These are phyloP conservation scores for Peromyscus attwateri DNA, from an alignment of 2,797 vertebrate species.

Conservation along the genomic window DNA sequence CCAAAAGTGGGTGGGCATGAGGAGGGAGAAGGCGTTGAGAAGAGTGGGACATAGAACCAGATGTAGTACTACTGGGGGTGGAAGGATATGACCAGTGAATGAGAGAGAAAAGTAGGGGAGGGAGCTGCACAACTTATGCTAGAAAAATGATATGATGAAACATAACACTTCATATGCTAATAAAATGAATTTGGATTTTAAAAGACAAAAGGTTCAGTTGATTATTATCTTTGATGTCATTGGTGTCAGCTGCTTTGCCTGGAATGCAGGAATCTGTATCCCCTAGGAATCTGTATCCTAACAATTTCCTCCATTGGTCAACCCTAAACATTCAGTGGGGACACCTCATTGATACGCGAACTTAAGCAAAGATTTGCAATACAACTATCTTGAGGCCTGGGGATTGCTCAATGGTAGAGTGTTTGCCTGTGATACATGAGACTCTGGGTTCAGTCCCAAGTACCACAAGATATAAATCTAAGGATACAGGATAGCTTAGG, in stretches of 20 bases:
- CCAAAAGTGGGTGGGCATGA: background rate
- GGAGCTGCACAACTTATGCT: background rate
- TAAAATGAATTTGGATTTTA: background rate
- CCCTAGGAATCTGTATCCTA: background rate
- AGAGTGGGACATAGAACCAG: background rate
- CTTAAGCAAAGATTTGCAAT: background rate
- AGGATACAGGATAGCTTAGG: background rate
- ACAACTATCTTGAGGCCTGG: background rate
- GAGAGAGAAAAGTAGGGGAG: too few species aligned
- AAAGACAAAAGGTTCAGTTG: background rate
- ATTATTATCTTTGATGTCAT: background rate
- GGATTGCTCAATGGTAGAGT: too few species aligned
- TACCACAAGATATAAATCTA: background rate
- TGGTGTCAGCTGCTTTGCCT: background rate
- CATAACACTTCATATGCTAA: background rate
- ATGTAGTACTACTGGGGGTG: accelerated
- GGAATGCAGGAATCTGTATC: background rate
- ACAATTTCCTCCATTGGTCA: background rate
- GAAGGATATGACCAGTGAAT: too few species aligned
- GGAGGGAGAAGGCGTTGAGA: background rate
- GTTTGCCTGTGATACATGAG: background rate
- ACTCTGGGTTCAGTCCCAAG: background rate
- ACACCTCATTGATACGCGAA: background rate
- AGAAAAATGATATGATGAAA: background rate
- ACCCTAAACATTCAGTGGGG: background rate